phyloP scores from a whole-genome alignment of 1,140 invertebrate species.

The Patella vulgata region DNA sequence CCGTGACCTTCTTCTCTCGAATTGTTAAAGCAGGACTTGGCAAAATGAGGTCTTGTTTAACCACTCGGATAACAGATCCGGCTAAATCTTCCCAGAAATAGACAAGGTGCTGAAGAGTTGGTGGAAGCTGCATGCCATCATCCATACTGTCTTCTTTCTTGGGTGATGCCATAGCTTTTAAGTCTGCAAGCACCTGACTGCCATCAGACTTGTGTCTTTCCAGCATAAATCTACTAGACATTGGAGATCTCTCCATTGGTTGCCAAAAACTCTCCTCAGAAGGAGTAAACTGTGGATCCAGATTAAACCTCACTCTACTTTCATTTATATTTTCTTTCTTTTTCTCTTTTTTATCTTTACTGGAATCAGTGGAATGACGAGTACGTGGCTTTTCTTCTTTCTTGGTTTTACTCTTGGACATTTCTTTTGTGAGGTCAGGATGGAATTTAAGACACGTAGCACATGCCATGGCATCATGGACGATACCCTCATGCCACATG shows the following conservation, averaged over 20 bases:
- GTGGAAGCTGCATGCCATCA: conserved; percentile 78
- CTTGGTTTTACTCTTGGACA: conserved; percentile 52
- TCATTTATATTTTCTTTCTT: conserved; percentile 59
- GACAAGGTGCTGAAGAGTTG: conserved; percentile 80
- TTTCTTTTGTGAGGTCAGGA: conserved; percentile 74
- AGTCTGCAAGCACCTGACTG: conserved; percentile 30
- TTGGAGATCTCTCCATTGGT: conserved; percentile 19
- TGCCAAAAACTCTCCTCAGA: not conserved
- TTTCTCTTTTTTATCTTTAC: conserved; percentile 49
- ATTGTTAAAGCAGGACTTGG: conserved; percentile 62
- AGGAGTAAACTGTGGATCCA: conserved; percentile 45
- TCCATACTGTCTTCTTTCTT: no score
- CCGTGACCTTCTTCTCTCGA: conserved; percentile 65
- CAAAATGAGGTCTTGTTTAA: conserved; percentile 72
- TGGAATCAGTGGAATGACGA: conserved; percentile 60
- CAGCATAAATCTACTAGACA: conserved; percentile 13
- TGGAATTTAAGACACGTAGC: conserved; percentile 96
- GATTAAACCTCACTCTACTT: conserved; percentile 53
- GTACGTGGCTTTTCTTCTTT: conserved; percentile 39
- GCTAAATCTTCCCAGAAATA: conserved; percentile 89
- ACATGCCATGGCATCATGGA: conserved; percentile 97
- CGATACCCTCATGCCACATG: conserved; percentile 96
- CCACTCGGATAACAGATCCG: conserved; percentile 72
- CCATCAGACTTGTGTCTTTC: conserved; percentile 56
- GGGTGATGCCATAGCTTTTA: conserved; percentile 10